Base-by-base conservation (phyloP, 2,888 invertebrate species). In the Epirrita christyi region DNA sequence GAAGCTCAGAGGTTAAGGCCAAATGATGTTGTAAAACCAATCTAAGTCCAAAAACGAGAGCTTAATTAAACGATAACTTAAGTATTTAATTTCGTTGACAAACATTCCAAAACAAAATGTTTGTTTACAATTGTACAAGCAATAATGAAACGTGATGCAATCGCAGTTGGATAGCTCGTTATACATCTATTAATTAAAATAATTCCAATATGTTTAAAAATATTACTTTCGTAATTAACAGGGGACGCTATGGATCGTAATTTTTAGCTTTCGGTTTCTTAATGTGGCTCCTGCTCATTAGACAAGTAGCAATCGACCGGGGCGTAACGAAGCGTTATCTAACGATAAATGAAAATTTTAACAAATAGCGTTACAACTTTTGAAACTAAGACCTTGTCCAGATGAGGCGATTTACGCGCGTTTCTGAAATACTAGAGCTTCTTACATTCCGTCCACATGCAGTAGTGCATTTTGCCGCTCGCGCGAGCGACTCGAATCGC, bases 171-270 rank as follows among this genome's bases (percentile, higher is more conserved):
- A 38, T 21, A 49, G 44, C 61, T 61, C 52, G 46, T 60, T 63
- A 50, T 10, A 32, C 51, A 46, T 55, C 49, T 46, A 56, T 67
- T 65, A 61, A 65, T 67, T 65, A 63, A 59, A 54, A 60, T 52
- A 53, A 63, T 63, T 51, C 51, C 49, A 36, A 38, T 37, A 47
- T 51, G 46, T 14, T 51, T 44, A 41, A 54, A 55, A 46, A 47
- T 50, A 55, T 56, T 41, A 40, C 49, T 21, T 42, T 45, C 13
- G 45, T 55, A 42, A 53, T 63, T 57, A 60, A 44, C 42, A 36
- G 40, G 55, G 54, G 46, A 55, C 46, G 29, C 7, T 45, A 40
- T 15, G 43, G 51, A 40, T 48, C 59, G 55, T 59, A 48, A 46
- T 59, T 59, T 51, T 44, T 44, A 55, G 9, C 51, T 52, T 29